A percentile compares a stretch with the other conserved stretches of the same genome.
These are phyloP conservation scores for Aurelia sp. DNA, from an alignment of 30 jellyfish, hydroid and myxozoan species.

Conservation along the genomic window DNA sequence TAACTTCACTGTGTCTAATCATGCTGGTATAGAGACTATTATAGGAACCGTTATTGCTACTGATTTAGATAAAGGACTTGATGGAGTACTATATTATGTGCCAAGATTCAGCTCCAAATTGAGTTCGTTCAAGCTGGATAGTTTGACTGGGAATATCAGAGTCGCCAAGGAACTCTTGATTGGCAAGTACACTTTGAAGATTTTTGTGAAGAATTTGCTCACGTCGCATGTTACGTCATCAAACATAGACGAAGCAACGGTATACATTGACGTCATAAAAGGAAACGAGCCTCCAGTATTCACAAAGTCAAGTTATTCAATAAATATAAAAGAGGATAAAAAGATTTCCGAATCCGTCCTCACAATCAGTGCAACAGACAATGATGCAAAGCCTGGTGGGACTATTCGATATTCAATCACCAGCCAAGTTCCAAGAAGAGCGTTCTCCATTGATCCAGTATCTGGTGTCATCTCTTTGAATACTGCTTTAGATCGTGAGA, in stretches of 20 bases:
- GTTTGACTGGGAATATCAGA: slow-evolving; percentile 37
- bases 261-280: slow-evolving; percentile 51
- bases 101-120: slow-evolving; percentile 14
- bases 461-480: slow-evolving; percentile 60
- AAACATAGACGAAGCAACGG: slow-evolving; percentile 61
- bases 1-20: slow-evolving; percentile 54
- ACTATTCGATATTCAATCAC: slow-evolving; percentile 32
- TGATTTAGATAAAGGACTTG: slow-evolving; percentile 79
- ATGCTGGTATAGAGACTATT: slow-evolving; percentile 41
- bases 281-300: slow-evolving; percentile 77
- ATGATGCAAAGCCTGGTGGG: slow-evolving; percentile 57
- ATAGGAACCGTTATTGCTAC: slow-evolving; percentile 79
- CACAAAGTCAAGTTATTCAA: neutral
- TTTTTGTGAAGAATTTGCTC: slow-evolving; percentile 57
- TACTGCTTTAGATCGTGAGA: slow-evolving; percentile 62
- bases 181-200: slow-evolving; percentile 34
- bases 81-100: slow-evolving; percentile 41
- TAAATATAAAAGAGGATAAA: slow-evolving; percentile 39
- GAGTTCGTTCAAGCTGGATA: slow-evolving; percentile 27
- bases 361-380: slow-evolving; percentile 55
- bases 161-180: slow-evolving; percentile 42
- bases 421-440: neutral
- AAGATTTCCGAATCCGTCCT: slow-evolving; percentile 17
- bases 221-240: neutral
- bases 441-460: slow-evolving; percentile 25